A percentile compares a stretch with the other conserved stretches of the same genome.
Evolutionary conservation across 1,140 invertebrate species (phyloP).

Genomic region (Anadara kagoshimensis): DNA sequence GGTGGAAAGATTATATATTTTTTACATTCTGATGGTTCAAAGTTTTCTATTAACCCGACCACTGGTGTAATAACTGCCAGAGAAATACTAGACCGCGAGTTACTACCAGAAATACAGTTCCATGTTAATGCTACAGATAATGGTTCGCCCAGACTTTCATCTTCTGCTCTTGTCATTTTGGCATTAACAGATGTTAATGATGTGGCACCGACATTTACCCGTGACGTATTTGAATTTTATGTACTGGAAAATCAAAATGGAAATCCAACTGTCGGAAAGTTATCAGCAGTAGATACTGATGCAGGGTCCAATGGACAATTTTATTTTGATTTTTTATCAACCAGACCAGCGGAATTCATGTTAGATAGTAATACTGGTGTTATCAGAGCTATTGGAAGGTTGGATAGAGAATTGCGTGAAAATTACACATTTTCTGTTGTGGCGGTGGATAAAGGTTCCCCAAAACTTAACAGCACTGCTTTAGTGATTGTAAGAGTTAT

Average conservation of each 20-base stretch:
- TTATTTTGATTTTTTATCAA: conserved; percentile 55
- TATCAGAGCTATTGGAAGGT: conserved; percentile 75
- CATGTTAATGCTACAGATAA: conserved; percentile 58
- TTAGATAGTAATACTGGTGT: conserved; percentile 89
- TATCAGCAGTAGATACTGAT: conserved; percentile 78
- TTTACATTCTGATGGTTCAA: conserved; percentile 46
- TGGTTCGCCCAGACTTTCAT: conserved; percentile 78
- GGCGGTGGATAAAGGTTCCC: conserved; percentile 93
- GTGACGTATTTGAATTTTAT: conserved; percentile 74
- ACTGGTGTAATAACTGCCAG: conserved; percentile 55
- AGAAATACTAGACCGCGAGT: conserved; percentile 58
- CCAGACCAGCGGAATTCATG: conserved; percentile 52
- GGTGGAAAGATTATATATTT: conserved; percentile 77
- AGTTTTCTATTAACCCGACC: conserved; percentile 53
- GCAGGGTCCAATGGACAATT: conserved; percentile 62
- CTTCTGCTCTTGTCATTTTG: conserved; percentile 90
- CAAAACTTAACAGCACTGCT: conserved; percentile 89
- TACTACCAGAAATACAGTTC: conserved; percentile 49
- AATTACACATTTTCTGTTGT: conserved; percentile 88
- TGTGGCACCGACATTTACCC: conserved; percentile 72
- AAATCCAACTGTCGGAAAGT: conserved; percentile 87
- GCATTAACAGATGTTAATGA: conserved; percentile 65
- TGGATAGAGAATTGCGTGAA: conserved; percentile 88
- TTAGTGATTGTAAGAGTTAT: conserved; percentile 86
- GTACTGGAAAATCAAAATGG: conserved; percentile 92